Conservation (phyloP, 2,888 invertebrate genomes). For the Drosophila setosimentum region DNA sequence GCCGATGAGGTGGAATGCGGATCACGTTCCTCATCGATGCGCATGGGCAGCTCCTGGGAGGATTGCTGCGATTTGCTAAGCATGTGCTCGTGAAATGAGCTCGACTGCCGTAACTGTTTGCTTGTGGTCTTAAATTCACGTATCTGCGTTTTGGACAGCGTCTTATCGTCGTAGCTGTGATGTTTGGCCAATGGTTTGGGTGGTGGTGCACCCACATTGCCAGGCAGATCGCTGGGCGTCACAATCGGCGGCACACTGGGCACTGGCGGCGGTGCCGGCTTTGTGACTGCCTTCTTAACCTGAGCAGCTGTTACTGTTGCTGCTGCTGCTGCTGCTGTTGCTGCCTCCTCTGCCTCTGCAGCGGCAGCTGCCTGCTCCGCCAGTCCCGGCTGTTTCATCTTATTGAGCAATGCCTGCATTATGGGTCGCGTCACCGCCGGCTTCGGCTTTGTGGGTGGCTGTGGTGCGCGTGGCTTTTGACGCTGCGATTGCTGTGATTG, state of each 20-base stretch:
- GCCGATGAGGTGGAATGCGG: conserved; percentile 83
- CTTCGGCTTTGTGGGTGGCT: conserved; percentile 76
- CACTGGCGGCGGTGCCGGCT: conserved; percentile 67
- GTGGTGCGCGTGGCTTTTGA: conserved; percentile 74
- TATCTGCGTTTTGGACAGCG: conserved; percentile 88
- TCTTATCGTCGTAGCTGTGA: conserved; percentile 89
- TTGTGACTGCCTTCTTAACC: conserved; percentile 34
- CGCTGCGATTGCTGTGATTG: conserved; percentile 64
- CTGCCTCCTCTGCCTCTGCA: conserved; percentile 69
- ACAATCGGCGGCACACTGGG: conserved; percentile 85
- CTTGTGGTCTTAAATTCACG: conserved; percentile 88
- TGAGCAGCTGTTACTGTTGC: conserved; percentile 57
- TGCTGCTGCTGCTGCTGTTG: conserved; percentile 58
- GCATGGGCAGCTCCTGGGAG: conserved; percentile 83
- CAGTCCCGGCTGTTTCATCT: conserved; percentile 79
- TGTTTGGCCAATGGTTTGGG: conserved; percentile 88
- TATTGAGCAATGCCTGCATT: conserved; percentile 82
- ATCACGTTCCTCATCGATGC: conserved; percentile 86
- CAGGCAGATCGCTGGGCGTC: conserved; percentile 75
- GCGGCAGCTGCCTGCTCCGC: conserved; percentile 81
- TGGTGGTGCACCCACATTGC: conserved; percentile 84
- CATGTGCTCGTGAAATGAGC: conserved; percentile 89
- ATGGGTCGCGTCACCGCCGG: conserved; percentile 81
- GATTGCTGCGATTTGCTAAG: conserved; percentile 86
- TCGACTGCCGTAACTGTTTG: conserved; percentile 87